These are phyloP conservation scores for Orchestia grillus DNA, from an alignment of 1,140 invertebrate genomes.

Conservation along the genomic window DNA sequence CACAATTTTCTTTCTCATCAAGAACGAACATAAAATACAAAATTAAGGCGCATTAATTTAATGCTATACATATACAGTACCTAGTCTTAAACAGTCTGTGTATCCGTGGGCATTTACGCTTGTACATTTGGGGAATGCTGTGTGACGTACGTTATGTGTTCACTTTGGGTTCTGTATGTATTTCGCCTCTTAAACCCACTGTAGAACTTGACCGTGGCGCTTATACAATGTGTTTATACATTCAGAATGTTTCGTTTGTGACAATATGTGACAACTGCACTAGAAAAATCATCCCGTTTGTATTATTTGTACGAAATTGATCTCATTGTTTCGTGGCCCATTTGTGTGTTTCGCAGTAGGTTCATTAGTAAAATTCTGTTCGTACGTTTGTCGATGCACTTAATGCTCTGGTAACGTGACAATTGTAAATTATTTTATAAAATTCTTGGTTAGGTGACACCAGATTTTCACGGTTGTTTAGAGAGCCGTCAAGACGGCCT, in stretches of 20 bases:
- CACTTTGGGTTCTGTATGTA: not conserved
- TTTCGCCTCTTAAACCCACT: not conserved
- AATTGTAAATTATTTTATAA: too few relatives aligned
- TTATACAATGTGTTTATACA: not conserved
- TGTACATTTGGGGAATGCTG: not conserved
- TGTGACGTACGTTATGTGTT: not conserved
- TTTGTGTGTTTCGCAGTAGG: not conserved
- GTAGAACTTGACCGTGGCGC: not conserved
- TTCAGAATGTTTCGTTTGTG: not conserved
- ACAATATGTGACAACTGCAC: not conserved
- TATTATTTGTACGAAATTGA: not conserved
- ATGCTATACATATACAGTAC: not conserved
- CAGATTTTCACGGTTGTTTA: too few relatives aligned
- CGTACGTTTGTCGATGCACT: not conserved
- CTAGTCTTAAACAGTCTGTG: not conserved
- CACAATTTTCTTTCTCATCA: not conserved
- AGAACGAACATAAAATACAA: not conserved
- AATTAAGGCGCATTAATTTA: not conserved
- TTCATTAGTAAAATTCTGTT: not conserved
- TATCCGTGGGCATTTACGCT: not conserved
- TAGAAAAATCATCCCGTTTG: not conserved
- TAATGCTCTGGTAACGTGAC: not conserved
- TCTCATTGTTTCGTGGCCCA: not conserved
- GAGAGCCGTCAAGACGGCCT: too few relatives aligned
- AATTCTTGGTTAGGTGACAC: too few relatives aligned